Conservation (phyloP, 1,140 invertebrate species). For the Drosophila jambulina region DNA sequence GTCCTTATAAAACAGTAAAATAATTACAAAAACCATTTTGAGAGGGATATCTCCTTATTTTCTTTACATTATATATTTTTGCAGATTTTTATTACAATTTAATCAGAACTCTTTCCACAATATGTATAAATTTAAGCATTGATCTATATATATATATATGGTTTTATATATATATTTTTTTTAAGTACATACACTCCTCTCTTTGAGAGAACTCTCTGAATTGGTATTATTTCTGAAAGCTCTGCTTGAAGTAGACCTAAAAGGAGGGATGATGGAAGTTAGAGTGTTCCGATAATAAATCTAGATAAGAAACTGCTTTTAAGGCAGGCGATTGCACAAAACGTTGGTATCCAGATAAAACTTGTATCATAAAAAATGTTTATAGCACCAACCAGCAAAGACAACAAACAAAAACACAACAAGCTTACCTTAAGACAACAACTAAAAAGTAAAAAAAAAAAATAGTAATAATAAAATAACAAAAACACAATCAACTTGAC, state of each 20-base stretch:
- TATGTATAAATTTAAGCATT: not conserved
- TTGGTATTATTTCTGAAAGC: not conserved
- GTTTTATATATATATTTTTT: not conserved
- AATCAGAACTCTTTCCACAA: not conserved
- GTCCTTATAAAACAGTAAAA: not conserved
- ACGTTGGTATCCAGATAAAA: slow-evolving; percentile 20
- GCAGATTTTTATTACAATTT: not conserved
- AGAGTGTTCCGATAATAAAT: slow-evolving; percentile 14
- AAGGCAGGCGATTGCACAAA: slow-evolving; percentile 3
- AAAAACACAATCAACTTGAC: not conserved
- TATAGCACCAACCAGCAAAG: slow-evolving; percentile 16
- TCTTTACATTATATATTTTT: not conserved
- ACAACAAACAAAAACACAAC: slow-evolving; percentile 23
- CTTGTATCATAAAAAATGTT: slow-evolving; percentile 18
- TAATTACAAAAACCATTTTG: not conserved
- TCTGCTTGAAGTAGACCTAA: not conserved
- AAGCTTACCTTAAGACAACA: not conserved
- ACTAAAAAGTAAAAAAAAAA: not conserved
- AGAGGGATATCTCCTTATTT: not conserved
- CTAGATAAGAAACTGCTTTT: slow-evolving; percentile 15
- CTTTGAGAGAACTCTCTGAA: not conserved
- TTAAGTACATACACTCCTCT: not conserved
- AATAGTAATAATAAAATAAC: not conserved
- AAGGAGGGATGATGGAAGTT: not conserved
- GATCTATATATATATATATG: too few relatives aligned